phyloP scores from a whole-genome alignment of 2,797 vertebrate species.

The Gallinago stenura region DNA sequence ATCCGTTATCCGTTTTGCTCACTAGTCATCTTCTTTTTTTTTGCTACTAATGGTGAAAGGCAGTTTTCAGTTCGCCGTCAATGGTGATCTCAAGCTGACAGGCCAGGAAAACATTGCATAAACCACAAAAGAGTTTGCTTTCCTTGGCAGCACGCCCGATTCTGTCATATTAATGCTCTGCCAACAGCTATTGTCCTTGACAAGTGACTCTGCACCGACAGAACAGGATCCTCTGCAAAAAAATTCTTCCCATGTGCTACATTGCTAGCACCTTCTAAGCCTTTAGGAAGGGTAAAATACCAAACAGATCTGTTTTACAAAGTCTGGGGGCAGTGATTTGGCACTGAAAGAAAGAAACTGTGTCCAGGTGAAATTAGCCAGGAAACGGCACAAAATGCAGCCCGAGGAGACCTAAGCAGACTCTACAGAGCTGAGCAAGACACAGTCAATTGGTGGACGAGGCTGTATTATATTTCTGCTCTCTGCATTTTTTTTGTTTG shows the following conservation, averaged over 20 bases:
- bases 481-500: background rate
- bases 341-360: background rate
- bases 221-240: conserved; percentile 14
- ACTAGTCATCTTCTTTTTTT: conserved; percentile 7
- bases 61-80: conserved; percentile 35
- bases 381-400: background rate
- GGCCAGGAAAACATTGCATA: background rate
- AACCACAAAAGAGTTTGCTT: conserved; percentile 58
- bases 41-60: conserved; percentile 25
- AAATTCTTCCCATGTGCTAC: background rate
- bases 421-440: background rate
- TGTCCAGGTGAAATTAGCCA: background rate
- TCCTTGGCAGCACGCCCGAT: conserved; percentile 53
- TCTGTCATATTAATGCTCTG: conserved; percentile 31
- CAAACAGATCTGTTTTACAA: background rate
- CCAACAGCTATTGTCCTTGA: conserved; percentile 69
- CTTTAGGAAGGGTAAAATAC: background rate
- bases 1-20: conserved; percentile 22
- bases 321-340: fast-evolving
- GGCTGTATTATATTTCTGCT: background rate
- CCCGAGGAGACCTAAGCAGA: background rate
- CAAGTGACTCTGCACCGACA: conserved; percentile 61
- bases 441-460: fast-evolving
- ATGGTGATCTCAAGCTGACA: conserved; percentile 30
- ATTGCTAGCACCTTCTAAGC: background rate